Conservation (phyloP, 2,888 invertebrate genomes). For the Mimumesa dahlbomi region DNA sequence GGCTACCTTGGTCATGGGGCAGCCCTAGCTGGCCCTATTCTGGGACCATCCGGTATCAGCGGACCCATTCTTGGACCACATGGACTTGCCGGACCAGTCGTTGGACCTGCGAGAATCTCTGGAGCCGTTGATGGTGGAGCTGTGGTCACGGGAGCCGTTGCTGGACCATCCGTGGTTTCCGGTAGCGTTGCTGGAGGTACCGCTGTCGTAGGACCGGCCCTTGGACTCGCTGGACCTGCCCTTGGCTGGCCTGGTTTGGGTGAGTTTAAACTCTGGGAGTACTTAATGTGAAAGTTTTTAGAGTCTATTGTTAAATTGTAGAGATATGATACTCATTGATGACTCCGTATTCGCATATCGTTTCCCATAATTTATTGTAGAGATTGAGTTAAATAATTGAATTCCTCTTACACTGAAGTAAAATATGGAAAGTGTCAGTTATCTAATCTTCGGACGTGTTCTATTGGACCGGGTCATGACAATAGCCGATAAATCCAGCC, state of each 20-base stretch:
- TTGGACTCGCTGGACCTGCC: constrained; percentile 24
- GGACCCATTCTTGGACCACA: constrained; percentile 73
- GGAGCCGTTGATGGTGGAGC: constrained; percentile 78
- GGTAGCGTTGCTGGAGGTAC: constrained; percentile 74
- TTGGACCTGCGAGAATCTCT: constrained; percentile 74
- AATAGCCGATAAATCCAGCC: constrained; percentile 40
- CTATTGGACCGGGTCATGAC: neutral
- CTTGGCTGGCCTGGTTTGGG: constrained; percentile 17
- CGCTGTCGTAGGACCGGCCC: constrained; percentile 60
- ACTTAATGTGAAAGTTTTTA: too few relatives aligned
- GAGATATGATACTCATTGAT: too few relatives aligned
- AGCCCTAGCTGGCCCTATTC: constrained; percentile 72
- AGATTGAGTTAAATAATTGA: neutral
- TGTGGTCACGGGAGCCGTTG: constrained; percentile 76
- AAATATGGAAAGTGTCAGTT: neutral
- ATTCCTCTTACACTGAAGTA: neutral
- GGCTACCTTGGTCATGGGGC: constrained; percentile 68
- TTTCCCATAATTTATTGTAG: too few relatives aligned
- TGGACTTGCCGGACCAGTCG: constrained; percentile 72
- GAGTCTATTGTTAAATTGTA: too few relatives aligned
- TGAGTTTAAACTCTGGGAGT: too few relatives aligned
- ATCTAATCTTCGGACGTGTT: neutral
- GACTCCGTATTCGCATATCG: too few relatives aligned
- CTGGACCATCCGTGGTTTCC: constrained; percentile 75
- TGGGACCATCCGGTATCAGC: constrained; percentile 71